phyloP scores from a whole-genome alignment of 2,888 invertebrate species.

The Drosophila setosimentum region DNA sequence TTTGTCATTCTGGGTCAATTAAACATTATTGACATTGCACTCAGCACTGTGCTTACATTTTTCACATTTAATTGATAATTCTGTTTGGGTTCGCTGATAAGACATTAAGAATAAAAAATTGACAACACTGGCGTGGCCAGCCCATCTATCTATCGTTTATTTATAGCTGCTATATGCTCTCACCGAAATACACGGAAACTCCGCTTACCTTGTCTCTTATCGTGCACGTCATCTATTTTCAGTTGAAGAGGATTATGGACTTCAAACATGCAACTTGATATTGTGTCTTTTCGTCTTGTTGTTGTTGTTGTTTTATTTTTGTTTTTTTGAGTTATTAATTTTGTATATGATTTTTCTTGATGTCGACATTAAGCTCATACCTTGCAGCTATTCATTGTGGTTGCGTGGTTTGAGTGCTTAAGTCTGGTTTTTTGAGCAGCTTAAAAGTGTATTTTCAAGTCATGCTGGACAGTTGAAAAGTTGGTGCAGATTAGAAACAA shows the following conservation, averaged over 20 bases:
- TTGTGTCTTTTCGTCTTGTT: not conserved
- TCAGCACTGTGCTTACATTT: constrained; percentile 41
- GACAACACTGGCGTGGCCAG: not conserved
- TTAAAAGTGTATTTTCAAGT: constrained; percentile 28
- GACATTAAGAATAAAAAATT: constrained; percentile 12
- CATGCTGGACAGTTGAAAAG: constrained; percentile 28
- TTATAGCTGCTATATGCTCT: constrained; percentile 49
- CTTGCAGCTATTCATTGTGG: constrained; percentile 62
- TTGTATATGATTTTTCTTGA: constrained; percentile 53
- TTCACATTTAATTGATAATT: constrained; percentile 75
- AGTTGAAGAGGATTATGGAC: constrained; percentile 66
- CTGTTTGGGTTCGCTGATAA: constrained; percentile 62
- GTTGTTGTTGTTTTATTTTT: constrained; percentile 18
- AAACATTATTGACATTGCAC: constrained; percentile 71
- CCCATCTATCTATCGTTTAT: constrained; percentile 43
- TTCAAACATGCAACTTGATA: constrained; percentile 53
- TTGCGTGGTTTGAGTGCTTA: constrained; percentile 30
- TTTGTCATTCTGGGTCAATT: constrained; percentile 63
- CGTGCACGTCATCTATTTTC: constrained; percentile 62
- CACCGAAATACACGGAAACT: constrained; percentile 32
- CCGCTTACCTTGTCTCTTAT: constrained; percentile 54
- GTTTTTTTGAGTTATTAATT: not conserved
- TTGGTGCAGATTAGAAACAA: constrained; percentile 6
- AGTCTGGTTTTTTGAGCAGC: constrained; percentile 29
- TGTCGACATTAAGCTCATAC: constrained; percentile 54